These are phyloP conservation scores for Galaxea fascicularis DNA, from an alignment of 92 coral and sea anemone genomes.

Conservation along the genomic window DNA sequence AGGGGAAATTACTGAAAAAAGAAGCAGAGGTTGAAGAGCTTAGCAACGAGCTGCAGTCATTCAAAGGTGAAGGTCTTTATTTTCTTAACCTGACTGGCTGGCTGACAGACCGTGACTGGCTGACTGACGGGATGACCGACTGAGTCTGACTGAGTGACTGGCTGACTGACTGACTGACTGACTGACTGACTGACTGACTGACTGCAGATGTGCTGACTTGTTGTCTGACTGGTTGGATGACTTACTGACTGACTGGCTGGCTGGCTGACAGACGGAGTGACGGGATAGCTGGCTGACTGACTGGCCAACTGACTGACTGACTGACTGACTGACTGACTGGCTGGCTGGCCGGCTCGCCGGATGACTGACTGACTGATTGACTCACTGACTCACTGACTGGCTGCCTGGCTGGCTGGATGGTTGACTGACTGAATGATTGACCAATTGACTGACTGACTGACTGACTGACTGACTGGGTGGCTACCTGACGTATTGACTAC, in stretches of 20 bases:
- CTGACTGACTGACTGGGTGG: neutral
- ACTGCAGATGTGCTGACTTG: too few relatives aligned
- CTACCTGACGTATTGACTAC: too few relatives aligned
- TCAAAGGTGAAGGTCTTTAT: neutral
- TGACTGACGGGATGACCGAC: neutral
- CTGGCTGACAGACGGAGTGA: neutral
- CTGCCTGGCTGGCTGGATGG: neutral
- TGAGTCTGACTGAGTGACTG: neutral
- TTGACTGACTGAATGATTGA: too few relatives aligned
- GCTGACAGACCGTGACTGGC: neutral
- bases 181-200: neutral
- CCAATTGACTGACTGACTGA: neutral
- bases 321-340: neutral
- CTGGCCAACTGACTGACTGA: neutral
- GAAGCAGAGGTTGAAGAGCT: slow-evolving; percentile 12
- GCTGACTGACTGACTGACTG: neutral
- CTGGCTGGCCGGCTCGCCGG: too few relatives aligned
- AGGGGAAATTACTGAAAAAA: neutral
- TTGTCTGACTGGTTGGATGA: too few relatives aligned
- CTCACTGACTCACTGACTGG: neutral
- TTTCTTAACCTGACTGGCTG: neutral
- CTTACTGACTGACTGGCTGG: neutral
- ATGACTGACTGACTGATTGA: neutral
- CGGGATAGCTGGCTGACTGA: too few relatives aligned
- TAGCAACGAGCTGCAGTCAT: neutral